Conservation (phyloP, 2,888 invertebrate species). For the Meta bourneti region DNA sequence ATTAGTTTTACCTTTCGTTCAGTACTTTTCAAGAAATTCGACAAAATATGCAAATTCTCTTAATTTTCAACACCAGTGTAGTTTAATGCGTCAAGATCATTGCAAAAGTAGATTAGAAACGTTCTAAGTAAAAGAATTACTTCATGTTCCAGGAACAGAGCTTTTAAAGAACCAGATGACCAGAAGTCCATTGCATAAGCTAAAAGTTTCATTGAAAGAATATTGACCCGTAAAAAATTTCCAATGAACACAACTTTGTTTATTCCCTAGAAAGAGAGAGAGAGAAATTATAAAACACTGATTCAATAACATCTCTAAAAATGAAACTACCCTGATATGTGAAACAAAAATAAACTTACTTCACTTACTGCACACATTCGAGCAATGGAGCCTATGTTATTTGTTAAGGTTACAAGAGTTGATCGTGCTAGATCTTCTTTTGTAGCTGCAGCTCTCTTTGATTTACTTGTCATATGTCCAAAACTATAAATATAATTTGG, state of each 20-base stretch:
- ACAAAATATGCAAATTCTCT: no score
- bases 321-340: no score
- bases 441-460: constrained; percentile 88
- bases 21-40: no score
- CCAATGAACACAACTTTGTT: constrained; percentile 94
- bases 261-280: constrained; percentile 78
- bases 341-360: constrained; percentile 78
- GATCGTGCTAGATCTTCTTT: constrained; percentile 95
- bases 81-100: no score
- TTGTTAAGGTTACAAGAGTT: constrained; percentile 97
- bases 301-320: not conserved
- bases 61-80: no score
- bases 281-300: not conserved
- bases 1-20: no score
- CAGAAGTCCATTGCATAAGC: constrained; percentile 99
- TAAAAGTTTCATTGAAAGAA: constrained; percentile 96
- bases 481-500: constrained; percentile 86
- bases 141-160: constrained; percentile 97
- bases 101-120: no score
- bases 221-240: constrained; percentile 97
- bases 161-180: constrained; percentile 97
- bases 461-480: constrained; percentile 93
- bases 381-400: constrained; percentile 98
- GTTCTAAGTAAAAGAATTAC: constrained; percentile 82
- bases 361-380: constrained; percentile 96